Evolutionary conservation across 2,797 vertebrate species (phyloP), one percentile per base, ranked within the genome.

Genomic region (Ctenochaetus hawaiiensis): DNA sequence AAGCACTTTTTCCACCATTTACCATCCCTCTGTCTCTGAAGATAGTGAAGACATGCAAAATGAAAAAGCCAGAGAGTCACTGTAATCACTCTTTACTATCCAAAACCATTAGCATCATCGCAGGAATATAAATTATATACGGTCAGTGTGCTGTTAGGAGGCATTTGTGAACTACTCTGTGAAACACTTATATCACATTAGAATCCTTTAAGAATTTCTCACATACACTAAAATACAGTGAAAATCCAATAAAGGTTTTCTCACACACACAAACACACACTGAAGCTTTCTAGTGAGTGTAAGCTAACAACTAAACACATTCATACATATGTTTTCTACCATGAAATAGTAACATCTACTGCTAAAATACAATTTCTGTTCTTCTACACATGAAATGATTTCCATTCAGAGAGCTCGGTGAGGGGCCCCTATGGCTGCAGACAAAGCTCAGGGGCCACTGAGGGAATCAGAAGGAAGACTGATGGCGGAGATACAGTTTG

Each of bases 401-500:
- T 44, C 43, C 63, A 60, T 61, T 82, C 58, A 59, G 49, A 20
- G 13, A 45, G 53, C 60, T 81, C 72, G 30, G 37, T 39, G n/a
- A 81, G 67, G 53, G 52, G 79, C 75, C 64, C 37, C 69, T 44
- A 52, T 37, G 59, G 49, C 58, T 78, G 62, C 2, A 62, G 56
- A 64, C 64, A 59, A 45, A 74, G 59, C 59, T 61, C 5, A n/a
- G 47, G 78, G 57, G 58, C 71, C 56, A 82, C 80, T 37, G 62
- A 83, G 62, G 72, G 73, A 88, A 85, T 87, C 73, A 77, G 59
- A 71, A 47, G 53, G 34, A 72, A 74, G 85, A 89, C 76, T 64
- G 75, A 78, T 77, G 82, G 76, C 26, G 65, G 75, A 85, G 77
- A 82, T 85, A 12, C n/a, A 22, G 20, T 51, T 81, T 75, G 82